These are phyloP conservation scores for Atrina japonica DNA, from an alignment of 2,888 invertebrate genomes.

Conservation along the genomic window DNA sequence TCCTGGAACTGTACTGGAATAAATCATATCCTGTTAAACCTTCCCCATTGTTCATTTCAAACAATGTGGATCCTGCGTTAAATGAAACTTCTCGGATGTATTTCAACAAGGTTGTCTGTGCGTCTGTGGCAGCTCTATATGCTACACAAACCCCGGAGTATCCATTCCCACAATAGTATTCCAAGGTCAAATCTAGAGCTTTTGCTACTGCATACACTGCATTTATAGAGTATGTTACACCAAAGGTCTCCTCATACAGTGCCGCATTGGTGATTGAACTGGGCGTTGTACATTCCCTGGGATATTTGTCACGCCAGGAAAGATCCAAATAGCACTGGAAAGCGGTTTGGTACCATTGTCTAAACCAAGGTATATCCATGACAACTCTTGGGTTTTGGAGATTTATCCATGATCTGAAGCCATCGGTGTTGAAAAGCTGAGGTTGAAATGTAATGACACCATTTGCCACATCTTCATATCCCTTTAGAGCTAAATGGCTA, in stretches of 20 bases:
- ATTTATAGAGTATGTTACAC: conserved; percentile 61
- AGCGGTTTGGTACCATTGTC: conserved; percentile 68
- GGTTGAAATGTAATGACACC: conserved; percentile 65
- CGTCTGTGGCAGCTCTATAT: conserved; percentile 48
- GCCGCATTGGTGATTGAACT: conserved; percentile 45
- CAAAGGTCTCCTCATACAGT: conserved; percentile 45
- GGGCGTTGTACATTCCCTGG: conserved; percentile 42
- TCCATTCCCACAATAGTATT: conserved; percentile 62
- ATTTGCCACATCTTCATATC: conserved; percentile 55
- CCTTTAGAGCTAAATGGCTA: conserved; percentile 39
- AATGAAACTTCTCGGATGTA: conserved; percentile 48
- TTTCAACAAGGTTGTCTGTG: conserved; percentile 43
- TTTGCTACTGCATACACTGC: conserved; percentile 76
- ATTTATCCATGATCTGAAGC: conserved; percentile 59
- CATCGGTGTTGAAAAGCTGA: conserved; percentile 32
- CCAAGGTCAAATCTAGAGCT: conserved; percentile 73
- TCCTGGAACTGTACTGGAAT: conserved; percentile 51
- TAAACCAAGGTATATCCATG: conserved; percentile 60
- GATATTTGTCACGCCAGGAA: conserved; percentile 52
- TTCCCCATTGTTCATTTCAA: conserved; percentile 60
- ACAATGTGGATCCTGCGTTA: conserved; percentile 33
- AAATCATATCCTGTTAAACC: conserved; percentile 54
- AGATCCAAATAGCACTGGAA: conserved; percentile 70
- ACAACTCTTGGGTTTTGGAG: conserved; percentile 39
- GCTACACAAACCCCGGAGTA: conserved; percentile 61